Evolutionary conservation across 2,113 vertebrate genomes (phyloP).

Genomic region (Pollimyrus isidori): DNA sequence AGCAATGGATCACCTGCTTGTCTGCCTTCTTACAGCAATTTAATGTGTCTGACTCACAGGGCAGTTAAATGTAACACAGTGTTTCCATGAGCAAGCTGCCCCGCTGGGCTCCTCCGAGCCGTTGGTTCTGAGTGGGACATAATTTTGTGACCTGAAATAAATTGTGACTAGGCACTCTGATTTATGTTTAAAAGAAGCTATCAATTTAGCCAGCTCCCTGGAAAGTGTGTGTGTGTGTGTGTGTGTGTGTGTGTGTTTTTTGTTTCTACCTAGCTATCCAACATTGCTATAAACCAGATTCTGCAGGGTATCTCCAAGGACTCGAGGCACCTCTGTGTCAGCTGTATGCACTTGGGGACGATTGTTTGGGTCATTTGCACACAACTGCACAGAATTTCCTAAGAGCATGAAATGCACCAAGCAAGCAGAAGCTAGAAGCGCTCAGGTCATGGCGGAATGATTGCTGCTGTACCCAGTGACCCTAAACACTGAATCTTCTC

Average conservation of each 20-base stretch:
- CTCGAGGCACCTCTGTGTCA: background rate
- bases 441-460: background rate
- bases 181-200: background rate
- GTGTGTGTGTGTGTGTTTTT: background rate
- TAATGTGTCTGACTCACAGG: background rate
- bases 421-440: background rate
- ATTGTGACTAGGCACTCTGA: background rate
- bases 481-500: background rate
- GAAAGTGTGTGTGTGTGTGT: background rate
- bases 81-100: background rate
- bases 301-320: background rate
- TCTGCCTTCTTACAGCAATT: background rate
- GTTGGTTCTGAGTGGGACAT: background rate
- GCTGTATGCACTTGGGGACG: background rate
- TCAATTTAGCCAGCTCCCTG: background rate
- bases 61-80: background rate
- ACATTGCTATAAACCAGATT: background rate
- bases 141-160: background rate
- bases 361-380: background rate
- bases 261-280: background rate
- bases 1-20: background rate
- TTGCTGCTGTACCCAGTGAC: background rate
- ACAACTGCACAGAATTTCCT: background rate
- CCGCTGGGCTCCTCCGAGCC: background rate
- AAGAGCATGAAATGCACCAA: background rate